phyloP scores from a whole-genome alignment of 2,888 invertebrate species.

The Polietes domitor region DNA sequence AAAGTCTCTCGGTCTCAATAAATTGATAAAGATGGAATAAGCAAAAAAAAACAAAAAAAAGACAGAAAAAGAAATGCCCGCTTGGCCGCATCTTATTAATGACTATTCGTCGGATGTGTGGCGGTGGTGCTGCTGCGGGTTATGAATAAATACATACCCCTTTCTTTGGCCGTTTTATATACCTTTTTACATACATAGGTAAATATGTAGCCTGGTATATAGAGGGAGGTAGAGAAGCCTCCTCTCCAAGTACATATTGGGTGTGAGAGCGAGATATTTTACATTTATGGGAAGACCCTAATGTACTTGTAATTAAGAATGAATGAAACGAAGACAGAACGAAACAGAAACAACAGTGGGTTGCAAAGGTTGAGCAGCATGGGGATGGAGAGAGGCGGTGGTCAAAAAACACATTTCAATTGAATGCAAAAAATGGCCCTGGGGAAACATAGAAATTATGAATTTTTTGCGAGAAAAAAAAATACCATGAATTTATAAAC shows the following conservation, averaged over 20 bases:
- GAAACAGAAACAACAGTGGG: constrained; percentile 14
- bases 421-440: background rate
- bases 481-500: constrained; percentile 1
- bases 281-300: constrained; percentile 35
- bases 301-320: constrained; percentile 37
- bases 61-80: constrained; percentile 38
- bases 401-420: constrained; percentile 4
- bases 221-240: background rate
- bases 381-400: background rate
- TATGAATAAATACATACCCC: constrained; percentile 40
- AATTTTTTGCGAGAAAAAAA: background rate
- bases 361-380: background rate
- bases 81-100: constrained; percentile 64
- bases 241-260: constrained; percentile 9
- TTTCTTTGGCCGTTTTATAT: constrained; percentile 54
- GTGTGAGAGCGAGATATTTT: constrained; percentile 7
- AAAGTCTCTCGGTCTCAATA: constrained; percentile 4
- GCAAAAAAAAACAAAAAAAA: constrained; percentile 19
- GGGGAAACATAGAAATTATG: background rate
- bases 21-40: constrained; percentile 14
- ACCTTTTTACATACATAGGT: background rate
- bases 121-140: constrained; percentile 22
- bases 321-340: background rate
- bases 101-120: constrained; percentile 30
- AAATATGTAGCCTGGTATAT: background rate